Percentiles rank a stretch among this genome's conserved stretches.
Conservation (phyloP, 2,888 invertebrate species). For the Meloe dianella region DNA sequence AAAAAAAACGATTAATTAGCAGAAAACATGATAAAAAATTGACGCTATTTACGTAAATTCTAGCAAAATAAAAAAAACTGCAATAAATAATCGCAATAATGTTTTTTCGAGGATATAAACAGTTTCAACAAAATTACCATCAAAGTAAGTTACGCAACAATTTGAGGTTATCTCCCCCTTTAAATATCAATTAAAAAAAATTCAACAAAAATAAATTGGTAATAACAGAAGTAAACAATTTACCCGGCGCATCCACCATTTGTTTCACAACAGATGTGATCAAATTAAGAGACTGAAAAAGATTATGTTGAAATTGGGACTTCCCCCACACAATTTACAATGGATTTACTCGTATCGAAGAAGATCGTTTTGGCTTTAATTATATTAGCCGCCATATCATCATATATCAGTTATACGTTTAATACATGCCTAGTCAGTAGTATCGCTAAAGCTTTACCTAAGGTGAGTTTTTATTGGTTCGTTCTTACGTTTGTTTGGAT, state of each 20-base stretch:
- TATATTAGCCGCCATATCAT: conserved; percentile 60
- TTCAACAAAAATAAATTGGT: not conserved
- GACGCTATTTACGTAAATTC: no score
- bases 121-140: not conserved
- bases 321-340: conserved; percentile 25
- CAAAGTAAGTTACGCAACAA: not conserved
- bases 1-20: no score
- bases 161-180: conserved; percentile 2
- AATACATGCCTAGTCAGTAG: conserved; percentile 66
- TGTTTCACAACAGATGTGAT: not conserved
- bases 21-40: no score
- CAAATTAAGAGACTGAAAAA: not conserved
- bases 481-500: no score
- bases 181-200: not conserved
- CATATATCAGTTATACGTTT: conserved; percentile 67
- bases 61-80: no score
- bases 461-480: no score
- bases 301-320: not conserved
- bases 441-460: conserved; percentile 63
- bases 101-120: no score
- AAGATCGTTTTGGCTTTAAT: conserved; percentile 54
- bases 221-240: not conserved
- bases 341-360: conserved; percentile 55
- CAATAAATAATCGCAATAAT: no score
- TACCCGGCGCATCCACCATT: not conserved